Evolutionary conservation across 2,113 vertebrate genomes (phyloP), one percentile per base, ranked within the genome.

Genomic region (Pteronura brasiliensis): DNA sequence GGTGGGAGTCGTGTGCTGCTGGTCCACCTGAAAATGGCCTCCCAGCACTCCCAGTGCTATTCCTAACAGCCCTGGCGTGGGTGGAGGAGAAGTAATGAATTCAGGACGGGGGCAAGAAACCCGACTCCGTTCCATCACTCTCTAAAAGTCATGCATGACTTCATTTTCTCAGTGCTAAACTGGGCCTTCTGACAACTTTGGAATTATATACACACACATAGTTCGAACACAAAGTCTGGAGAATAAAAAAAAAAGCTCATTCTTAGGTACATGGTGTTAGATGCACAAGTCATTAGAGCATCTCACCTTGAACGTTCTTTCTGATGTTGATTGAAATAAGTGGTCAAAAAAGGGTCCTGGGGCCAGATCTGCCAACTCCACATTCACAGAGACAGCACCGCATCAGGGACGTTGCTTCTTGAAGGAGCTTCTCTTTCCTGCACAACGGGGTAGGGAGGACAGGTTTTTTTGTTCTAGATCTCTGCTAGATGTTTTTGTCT

Each of bases 401-500:
- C 14, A 17, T 11, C 7, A 7, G 31, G 20, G 21, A 21, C 0
- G 0, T 21, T 3, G 2, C 29, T 44, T 10, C 47, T 10, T 23
- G 67, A 67, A 39, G 86, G 11, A n/a, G 23, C 0, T 0, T 34
- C 52, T 76, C 11, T 44, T 47, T 39, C 57, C 23, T 71, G 42
- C 29, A 25, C 29, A 21, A 25, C 52, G 34, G 81, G 25, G 76
- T 57, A 18, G 42, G n/a, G 5, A 34, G 72, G 42, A 11, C 15
- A 49, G 27, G n/a, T 39, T 39, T 10, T 39, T 61, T 89, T 29
- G 23, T 44, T 55, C 57, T 17, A 49, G 76, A 27, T 80, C 55
- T 95, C 77, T 82, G 63, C 6, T 29, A 4, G 52, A 52, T 3
- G 4, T 14, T n/a, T n/a, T 67, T 31, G 72, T 31, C 25, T 39